phyloP scores from a whole-genome alignment of 2,888 invertebrate genomes.

The Coleophora deauratella region DNA sequence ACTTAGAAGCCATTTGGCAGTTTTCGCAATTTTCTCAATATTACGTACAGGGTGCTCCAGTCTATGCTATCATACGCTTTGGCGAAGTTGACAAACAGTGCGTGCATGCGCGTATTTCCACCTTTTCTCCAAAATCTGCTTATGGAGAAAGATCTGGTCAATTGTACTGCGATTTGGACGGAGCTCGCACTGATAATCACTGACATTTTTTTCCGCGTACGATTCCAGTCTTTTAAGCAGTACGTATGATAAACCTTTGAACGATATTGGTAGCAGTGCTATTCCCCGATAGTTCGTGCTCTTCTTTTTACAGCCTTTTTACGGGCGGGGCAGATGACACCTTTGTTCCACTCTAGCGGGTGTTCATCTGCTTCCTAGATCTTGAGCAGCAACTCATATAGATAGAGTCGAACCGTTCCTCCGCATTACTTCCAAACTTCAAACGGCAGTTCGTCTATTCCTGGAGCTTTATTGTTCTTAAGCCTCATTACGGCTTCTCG shows the following conservation, averaged over 20 bases:
- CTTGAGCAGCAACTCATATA: not conserved
- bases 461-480: too few species aligned
- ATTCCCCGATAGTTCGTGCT: too few species aligned
- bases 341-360: slow-evolving; percentile 1
- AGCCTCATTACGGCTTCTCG: too few species aligned
- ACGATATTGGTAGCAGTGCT: slow-evolving; percentile 5
- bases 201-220: slow-evolving; percentile 5
- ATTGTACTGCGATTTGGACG: too few species aligned
- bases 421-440: too few species aligned
- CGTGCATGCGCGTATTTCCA: slow-evolving; percentile 13
- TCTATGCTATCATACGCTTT: slow-evolving; percentile 8
- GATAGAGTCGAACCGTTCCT: too few species aligned
- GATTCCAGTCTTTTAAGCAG: too few species aligned
- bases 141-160: too few species aligned
- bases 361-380: slow-evolving; percentile 1
- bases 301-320: slow-evolving; percentile 6
- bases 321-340: slow-evolving; percentile 5
- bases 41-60: not conserved
- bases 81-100: slow-evolving; percentile 6
- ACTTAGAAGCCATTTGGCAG: too few species aligned
- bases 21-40: not conserved
- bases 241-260: too few species aligned
- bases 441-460: too few species aligned
- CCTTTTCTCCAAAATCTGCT: slow-evolving; percentile 13
- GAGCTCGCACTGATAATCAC: slow-evolving; percentile 10